Evolutionary conservation across 2,797 vertebrate genomes (phyloP).

Genomic region (Dallia pectoralis): DNA sequence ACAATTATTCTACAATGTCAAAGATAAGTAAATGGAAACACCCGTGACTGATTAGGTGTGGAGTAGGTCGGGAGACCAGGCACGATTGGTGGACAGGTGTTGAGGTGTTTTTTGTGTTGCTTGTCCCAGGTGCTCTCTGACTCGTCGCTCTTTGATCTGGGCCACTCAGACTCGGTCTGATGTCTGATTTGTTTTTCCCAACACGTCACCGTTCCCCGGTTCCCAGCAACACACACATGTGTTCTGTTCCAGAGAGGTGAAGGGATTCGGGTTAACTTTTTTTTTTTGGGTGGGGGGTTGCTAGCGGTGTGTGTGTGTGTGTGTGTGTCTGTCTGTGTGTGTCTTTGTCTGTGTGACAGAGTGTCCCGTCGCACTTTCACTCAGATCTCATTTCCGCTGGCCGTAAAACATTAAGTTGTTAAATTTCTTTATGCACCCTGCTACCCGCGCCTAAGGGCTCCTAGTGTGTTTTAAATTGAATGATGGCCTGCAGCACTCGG

Average conservation of each 20-base stretch:
- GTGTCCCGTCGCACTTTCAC: constrained; percentile 27
- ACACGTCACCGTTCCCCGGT: constrained; percentile 6
- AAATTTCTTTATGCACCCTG: constrained; percentile 74
- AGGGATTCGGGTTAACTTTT: constrained; percentile 22
- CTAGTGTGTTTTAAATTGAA: constrained; percentile 77
- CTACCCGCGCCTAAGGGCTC: constrained; percentile 68
- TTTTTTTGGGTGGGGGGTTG: constrained; percentile 11
- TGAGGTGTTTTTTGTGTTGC: neutral
- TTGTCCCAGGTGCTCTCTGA: neutral
- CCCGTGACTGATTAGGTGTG: no score
- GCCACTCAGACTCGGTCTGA: neutral
- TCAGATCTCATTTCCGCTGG: constrained; percentile 71
- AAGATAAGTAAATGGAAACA: no score
- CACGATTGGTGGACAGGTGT: neutral
- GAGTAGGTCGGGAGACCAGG: neutral
- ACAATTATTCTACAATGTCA: no score
- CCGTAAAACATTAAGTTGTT: constrained; percentile 78
- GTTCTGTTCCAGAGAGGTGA: constrained; percentile 30
- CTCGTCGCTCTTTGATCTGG: neutral
- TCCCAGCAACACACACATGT: constrained; percentile 7
- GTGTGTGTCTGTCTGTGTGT: neutral
- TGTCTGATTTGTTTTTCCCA: constrained; percentile 42
- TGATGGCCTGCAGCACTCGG: constrained; percentile 77
- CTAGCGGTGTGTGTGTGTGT: constrained; percentile 23
- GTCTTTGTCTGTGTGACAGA: constrained; percentile 4